Base-by-base conservation (phyloP, 2,113 vertebrate genomes). In the Dicrurus megarhynchus region DNA sequence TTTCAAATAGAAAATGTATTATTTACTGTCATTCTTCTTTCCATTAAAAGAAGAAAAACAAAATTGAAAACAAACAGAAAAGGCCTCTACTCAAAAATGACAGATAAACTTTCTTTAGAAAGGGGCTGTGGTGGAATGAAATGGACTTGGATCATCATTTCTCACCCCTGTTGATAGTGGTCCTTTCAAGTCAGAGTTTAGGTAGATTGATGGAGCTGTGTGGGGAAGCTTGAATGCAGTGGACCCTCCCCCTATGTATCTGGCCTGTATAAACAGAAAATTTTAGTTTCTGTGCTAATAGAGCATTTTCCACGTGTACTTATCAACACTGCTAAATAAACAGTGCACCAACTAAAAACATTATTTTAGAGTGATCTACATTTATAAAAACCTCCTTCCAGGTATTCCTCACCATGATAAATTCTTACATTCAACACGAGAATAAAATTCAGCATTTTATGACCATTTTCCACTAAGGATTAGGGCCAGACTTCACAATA, bases 161-260 rank as follows among this genome's bases (percentile, higher is more conserved):
- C 98, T 98, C 97, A 98, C 98, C 98, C 98, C 98, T 97, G 98
- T 93, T 75, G 98, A 98, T 74, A 98, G 97, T 95, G 98, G 98
- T 98, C 98, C 98, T 98, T 98, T 98, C 98, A 98, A 96, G 89
- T 98, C 98, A 98, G 98, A 98, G 97, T 98, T 98, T 98, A 98
- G 79, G 98, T 98, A 98, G 98, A 98, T 98, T 86, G 98, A 97
- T 42, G 97, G 98, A 86, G 97, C 97, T 97, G 98, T 98, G 77
- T 98, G 98, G 80, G 98, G 97, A 93, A 98, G 97, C 98, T 98
- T 98, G 98, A 98, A 98, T 87, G 98, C 98, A 94, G 98, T 97
- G 97, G 98, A 91, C 97, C 98, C 98, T 97, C 98, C 97, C 96
- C 98, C 98, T 98, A 98, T 98, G 94, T 98, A 98, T 85, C 98